These are phyloP conservation scores for Psammodynastes pulverulentus DNA, from an alignment of 2,113 vertebrate species.

Conservation along the genomic window DNA sequence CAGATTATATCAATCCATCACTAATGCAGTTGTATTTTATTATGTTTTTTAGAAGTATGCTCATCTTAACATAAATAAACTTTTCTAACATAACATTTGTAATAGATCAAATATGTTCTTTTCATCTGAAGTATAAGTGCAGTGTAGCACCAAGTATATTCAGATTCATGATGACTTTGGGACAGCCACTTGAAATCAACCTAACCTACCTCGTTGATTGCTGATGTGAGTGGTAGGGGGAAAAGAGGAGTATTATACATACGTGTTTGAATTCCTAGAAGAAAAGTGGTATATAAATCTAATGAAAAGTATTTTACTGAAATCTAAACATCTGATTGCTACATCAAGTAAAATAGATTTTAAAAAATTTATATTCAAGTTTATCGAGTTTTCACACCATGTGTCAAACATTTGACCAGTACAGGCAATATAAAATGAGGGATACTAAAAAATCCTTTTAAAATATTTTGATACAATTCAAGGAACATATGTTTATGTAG, in stretches of 20 bases:
- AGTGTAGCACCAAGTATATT: neutral
- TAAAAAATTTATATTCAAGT: neutral
- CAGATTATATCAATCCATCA: neutral
- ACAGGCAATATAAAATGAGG: neutral
- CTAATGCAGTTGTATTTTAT: neutral
- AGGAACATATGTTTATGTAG: neutral
- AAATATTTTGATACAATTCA: constrained; percentile 2
- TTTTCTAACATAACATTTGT: neutral
- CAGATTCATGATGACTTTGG: neutral
- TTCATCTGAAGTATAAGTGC: neutral
- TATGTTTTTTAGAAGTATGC: neutral
- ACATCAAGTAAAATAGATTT: neutral
- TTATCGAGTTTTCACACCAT: neutral
- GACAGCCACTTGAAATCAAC: neutral
- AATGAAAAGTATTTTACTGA: neutral
- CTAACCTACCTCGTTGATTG: neutral
- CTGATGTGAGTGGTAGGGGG: neutral
- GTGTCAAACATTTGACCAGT: neutral
- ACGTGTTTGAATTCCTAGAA: neutral
- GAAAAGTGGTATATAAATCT: neutral
- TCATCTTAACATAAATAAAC: neutral
- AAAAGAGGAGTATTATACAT: neutral
- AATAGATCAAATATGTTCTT: neutral
- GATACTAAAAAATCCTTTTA: neutral
- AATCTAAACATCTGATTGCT: neutral